Base-by-base conservation (phyloP, 2,888 invertebrate genomes). In the Cacoxenus indagator region DNA sequence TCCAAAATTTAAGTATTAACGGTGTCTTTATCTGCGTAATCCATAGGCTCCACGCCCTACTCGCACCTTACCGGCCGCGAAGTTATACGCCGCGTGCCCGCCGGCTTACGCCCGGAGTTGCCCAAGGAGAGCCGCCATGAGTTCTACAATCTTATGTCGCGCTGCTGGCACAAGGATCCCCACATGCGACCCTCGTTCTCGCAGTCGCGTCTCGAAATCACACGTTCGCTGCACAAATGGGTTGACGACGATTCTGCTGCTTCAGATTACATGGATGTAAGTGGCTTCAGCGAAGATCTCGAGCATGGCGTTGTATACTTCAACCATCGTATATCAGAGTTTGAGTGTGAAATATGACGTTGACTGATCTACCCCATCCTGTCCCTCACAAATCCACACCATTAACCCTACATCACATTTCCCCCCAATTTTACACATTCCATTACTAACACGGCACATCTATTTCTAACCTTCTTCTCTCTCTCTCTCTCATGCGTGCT, bases 41-140 rank as follows among this genome's bases (percentile, higher is more conserved):
- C n/a, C n/a, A 19, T n/a, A 95, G 95, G 95, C 67, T 94, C 94
- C 64, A 95, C 94, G 83, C 95, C 95, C 3, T 95, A 95, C 88
- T 93, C 94, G n/a, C 92, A 93, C 70, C 92, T 95, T 91, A 93
- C 94, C 0, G 95, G 95, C 0, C 91, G 94, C 9, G 94, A 95
- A 84, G 95, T 95, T n/a, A 91, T 95, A 85, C 90, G 94, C 8
- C 91, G 92, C 45, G 94, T 95, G 61, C 92, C 94, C 24, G 93
- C 92, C 77, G 95, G 95, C 26, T 92, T 93, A 85, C 90, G 95
- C 0, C 91, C 95, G 68, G 93, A 94, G 81, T 90, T 94, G 65
- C 95, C 95, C 1, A 91, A 92, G 67, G 94, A 95, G 88, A 95
- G 94, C 88, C 92, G 93, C 76, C 92, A 93, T 70, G 91, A 92